These are phyloP conservation scores for Dallia pectoralis DNA, from an alignment of 2,797 vertebrate genomes.

Conservation along the genomic window DNA sequence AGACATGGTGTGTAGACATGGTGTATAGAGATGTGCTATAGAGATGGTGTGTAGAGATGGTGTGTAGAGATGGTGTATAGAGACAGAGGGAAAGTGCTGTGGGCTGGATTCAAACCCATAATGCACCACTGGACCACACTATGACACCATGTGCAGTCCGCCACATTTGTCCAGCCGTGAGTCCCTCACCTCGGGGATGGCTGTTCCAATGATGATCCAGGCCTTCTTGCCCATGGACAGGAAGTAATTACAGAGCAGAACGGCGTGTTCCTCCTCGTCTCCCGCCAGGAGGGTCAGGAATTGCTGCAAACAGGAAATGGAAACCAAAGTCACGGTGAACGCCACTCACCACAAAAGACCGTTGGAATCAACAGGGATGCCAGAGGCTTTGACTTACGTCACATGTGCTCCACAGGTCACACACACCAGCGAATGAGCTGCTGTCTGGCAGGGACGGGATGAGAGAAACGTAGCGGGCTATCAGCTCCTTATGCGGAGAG, in stretches of 20 bases:
- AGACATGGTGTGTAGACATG: no score
- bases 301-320: constrained; percentile 74
- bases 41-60: no score
- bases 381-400: constrained; percentile 78
- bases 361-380: background rate
- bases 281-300: constrained; percentile 93
- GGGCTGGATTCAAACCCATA: no score
- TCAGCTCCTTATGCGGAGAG: constrained; percentile 71
- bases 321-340: background rate
- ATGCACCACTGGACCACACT: no score
- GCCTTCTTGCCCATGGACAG: constrained; percentile 90
- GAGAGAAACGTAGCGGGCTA: constrained; percentile 88
- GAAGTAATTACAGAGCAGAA: constrained; percentile 94
- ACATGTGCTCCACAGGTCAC: constrained; percentile 94
- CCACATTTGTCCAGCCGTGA: background rate
- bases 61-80: no score
- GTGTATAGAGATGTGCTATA: no score
- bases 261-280: constrained; percentile 93
- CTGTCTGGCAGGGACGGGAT: constrained; percentile 91
- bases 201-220: constrained; percentile 90
- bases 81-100: no score
- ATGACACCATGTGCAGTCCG: no score
- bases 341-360: background rate
- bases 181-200: constrained; percentile 88
- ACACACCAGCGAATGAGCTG: constrained; percentile 86